Percentiles rank a stretch among this genome's conserved stretches.
phyloP scores from a whole-genome alignment of 2,797 vertebrate genomes.

The Pteropus rufus region DNA sequence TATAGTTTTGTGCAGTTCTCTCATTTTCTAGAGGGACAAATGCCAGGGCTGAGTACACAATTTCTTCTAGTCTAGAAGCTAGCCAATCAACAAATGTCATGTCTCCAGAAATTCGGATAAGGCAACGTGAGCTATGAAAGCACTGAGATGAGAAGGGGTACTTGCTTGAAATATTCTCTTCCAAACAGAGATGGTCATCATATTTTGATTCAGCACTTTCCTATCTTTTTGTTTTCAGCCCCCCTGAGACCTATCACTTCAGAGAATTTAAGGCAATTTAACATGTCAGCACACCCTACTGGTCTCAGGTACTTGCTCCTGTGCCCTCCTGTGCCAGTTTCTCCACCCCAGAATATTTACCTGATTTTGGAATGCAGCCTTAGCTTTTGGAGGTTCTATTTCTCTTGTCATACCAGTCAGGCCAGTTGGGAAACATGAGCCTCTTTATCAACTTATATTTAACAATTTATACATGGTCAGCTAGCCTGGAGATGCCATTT shows the following conservation, averaged over 20 bases:
- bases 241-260: neutral
- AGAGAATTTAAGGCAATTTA: neutral
- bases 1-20: neutral
- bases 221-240: neutral
- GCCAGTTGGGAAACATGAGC: neutral
- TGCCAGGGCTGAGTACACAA: neutral
- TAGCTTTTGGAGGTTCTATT: neutral
- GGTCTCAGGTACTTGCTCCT: neutral
- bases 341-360: neutral
- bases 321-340: neutral
- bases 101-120: neutral
- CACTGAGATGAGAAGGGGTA: accelerated
- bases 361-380: neutral
- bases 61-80: neutral
- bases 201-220: neutral
- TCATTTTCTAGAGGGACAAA: neutral
- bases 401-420: neutral
- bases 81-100: neutral
- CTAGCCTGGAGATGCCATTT: neutral
- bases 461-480: neutral
- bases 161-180: neutral
- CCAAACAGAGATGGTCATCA: neutral
- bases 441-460: neutral
- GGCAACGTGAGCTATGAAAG: accelerated
- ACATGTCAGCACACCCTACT: neutral